Evolutionary conservation across 1,140 invertebrate genomes (phyloP), one percentile per base, ranked within the genome.

Genomic region (Colletes latitarsis): DNA sequence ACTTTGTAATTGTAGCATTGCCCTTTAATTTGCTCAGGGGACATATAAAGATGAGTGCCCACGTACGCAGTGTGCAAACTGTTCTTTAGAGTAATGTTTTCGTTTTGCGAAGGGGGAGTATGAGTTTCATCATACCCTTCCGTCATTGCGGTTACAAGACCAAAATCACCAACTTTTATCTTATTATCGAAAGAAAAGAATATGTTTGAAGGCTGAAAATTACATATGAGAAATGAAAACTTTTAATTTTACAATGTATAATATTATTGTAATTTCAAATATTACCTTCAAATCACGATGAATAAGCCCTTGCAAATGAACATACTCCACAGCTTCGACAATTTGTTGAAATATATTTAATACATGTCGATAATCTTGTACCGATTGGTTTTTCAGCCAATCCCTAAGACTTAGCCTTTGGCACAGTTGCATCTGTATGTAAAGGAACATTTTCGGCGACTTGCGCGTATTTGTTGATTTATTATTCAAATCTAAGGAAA

Each of bases 361-460:
- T 30, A 97, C 94, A 87, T 94, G 88, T 3, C 74, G 83, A 55
- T 91, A 86, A 88, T 96, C 88, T 68, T 95, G 55, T 41, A 68
- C 82, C 55, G 92, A 93, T 84, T 94, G 93, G 15, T 93, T 93
- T 66, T 94, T 93, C 5, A 99, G 92, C 98, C 98, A 99, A 82
- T 99, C 98, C 88, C 96, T 96, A 9, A 99, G 93, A 84, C 97
- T 99, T 76, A 98, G 96, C 86, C 96, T 96, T 67, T 95, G 95
- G 90, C 98, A 99, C 62, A 99, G 91, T 92, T 99, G 98, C 98
- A 99, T 99, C 93, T 99, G 98, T 90, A 99, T 99, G 89, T 98
- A 99, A 1, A 99, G 94, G 92, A 97, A 98, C 90, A 97, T 94
- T 94, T 92, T 95, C 89, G 87, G 89, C 75, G 87, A 88, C 76